Conservation (phyloP, 2,113 vertebrate genomes). For the Cavia porcellus region DNA sequence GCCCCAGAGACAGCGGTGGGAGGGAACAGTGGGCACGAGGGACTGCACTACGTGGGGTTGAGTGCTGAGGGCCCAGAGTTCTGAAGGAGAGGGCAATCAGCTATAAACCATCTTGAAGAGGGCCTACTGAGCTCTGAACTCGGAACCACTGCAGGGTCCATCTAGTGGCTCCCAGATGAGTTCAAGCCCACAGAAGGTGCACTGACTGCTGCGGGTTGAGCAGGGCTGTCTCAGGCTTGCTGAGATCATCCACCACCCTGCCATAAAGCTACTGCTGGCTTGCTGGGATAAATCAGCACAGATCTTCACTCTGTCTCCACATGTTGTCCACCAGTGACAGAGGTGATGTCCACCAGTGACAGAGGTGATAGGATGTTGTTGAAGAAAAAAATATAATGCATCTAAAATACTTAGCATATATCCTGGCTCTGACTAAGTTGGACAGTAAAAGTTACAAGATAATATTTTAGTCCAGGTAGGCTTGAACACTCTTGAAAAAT, state of each 20-base stretch:
- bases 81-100: neutral
- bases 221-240: neutral
- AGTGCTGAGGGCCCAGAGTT: neutral
- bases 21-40: neutral
- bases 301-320: neutral
- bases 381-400: neutral
- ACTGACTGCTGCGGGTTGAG: neutral
- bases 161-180: neutral
- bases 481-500: slow-evolving; percentile 46
- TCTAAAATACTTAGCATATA: neutral
- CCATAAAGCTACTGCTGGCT: neutral
- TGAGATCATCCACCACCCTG: neutral
- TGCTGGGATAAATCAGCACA: neutral
- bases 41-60: neutral
- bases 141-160: neutral
- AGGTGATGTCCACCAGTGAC: neutral
- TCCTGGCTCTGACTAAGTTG: neutral
- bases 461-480: neutral
- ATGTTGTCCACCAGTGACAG: neutral
- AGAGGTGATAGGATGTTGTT: neutral
- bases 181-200: neutral
- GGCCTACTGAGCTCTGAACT: neutral
- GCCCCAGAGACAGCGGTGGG: neutral
- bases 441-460: neutral
- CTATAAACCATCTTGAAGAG: neutral